A percentile compares a stretch with the other conserved stretches of the same genome.
phyloP scores from a whole-genome alignment of 2,888 invertebrate species.

The Ophraella communa region DNA sequence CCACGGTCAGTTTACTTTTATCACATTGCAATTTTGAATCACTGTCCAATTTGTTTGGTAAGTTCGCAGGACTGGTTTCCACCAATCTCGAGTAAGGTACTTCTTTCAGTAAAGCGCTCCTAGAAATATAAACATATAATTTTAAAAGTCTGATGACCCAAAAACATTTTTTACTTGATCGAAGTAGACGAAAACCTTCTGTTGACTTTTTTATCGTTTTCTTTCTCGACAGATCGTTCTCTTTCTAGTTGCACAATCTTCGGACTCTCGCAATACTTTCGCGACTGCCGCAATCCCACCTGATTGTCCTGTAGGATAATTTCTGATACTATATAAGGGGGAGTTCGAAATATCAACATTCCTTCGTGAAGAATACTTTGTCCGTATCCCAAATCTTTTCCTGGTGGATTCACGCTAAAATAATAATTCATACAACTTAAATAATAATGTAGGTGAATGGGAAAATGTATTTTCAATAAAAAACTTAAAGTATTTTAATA shows the following conservation, averaged over 20 bases:
- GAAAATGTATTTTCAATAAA: too few species aligned
- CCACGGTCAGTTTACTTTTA: slow-evolving; percentile 55
- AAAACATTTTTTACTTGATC: slow-evolving; percentile 58
- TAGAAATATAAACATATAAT: slow-evolving; percentile 23
- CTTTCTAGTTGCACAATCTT: slow-evolving; percentile 43
- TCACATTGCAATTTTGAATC: slow-evolving; percentile 73
- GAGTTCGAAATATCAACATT: slow-evolving; percentile 88
- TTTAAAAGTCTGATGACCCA: slow-evolving; percentile 14
- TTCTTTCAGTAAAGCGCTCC: slow-evolving; percentile 60
- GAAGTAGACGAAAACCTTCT: slow-evolving; percentile 71
- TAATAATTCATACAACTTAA: slow-evolving; percentile 18
- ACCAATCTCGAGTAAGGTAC: slow-evolving; percentile 83
- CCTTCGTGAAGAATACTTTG: slow-evolving; percentile 90
- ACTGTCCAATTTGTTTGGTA: slow-evolving; percentile 69
- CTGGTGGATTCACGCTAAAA: slow-evolving; percentile 73
- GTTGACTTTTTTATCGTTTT: slow-evolving; percentile 55
- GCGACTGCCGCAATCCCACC: slow-evolving; percentile 31
- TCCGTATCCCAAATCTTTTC: slow-evolving; percentile 89
- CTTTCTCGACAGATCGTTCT: slow-evolving; percentile 46
- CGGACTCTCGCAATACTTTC: slow-evolving; percentile 44
- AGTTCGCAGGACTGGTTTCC: slow-evolving; percentile 67
- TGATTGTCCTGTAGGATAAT: slow-evolving; percentile 75
- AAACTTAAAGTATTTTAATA: too few species aligned
- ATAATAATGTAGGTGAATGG: too few species aligned
- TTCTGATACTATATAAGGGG: slow-evolving; percentile 82